phyloP scores from a whole-genome alignment of 1,140 invertebrate species.

The Philaenus spumarius region DNA sequence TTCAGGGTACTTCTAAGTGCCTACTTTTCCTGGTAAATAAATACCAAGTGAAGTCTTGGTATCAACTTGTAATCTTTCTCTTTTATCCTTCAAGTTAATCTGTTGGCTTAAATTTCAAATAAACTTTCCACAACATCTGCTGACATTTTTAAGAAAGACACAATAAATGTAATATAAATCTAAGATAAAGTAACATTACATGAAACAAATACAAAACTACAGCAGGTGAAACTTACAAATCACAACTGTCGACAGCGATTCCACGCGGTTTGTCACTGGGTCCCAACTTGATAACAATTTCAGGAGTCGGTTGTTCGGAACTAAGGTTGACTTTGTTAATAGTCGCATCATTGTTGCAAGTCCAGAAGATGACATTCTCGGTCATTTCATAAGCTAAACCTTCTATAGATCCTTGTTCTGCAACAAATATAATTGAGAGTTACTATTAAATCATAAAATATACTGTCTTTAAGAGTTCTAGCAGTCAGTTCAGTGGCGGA shows the following conservation, averaged over 20 bases:
- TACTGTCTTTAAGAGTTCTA: too few species aligned
- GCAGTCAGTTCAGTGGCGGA: too few species aligned
- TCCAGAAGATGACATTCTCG: constrained; percentile 71
- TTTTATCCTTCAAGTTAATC: too few species aligned
- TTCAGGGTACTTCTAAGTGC: too few species aligned
- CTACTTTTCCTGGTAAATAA: too few species aligned
- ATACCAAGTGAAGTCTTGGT: too few species aligned
- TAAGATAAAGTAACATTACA: neutral
- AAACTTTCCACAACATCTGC: too few species aligned
- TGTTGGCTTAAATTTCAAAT: too few species aligned
- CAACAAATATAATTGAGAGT: constrained; percentile 19
- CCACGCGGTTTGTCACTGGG: constrained; percentile 71
- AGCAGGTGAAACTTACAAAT: constrained; percentile 45
- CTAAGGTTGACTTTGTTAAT: constrained; percentile 55
- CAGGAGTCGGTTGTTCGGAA: constrained; percentile 35
- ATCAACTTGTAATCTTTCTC: too few species aligned
- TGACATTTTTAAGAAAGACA: too few species aligned
- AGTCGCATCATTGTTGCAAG: constrained; percentile 71
- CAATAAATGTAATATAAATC: too few species aligned
- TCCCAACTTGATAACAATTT: constrained; percentile 59
- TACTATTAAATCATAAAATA: too few species aligned
- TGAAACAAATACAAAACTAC: constrained; percentile 26
- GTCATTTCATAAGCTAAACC: constrained; percentile 68
- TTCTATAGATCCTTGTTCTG: constrained; percentile 70
- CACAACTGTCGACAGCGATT: constrained; percentile 74